A percentile compares a stretch with the other conserved stretches of the same genome.
Conservation (phyloP, 2,888 invertebrate genomes). For the Hololepta plana region DNA sequence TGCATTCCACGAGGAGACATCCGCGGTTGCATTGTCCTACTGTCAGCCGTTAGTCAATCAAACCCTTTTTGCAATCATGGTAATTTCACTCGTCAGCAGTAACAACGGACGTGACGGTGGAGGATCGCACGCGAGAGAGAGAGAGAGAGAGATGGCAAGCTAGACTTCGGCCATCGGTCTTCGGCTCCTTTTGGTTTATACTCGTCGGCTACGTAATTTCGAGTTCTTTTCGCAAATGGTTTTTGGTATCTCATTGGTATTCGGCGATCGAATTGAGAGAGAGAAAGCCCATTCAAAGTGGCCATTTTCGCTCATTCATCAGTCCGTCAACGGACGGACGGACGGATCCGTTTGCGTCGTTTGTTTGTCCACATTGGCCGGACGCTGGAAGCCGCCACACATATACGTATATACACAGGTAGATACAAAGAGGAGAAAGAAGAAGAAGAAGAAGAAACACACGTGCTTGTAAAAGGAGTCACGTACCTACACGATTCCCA, state of each 20-base stretch:
- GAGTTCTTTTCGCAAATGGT: slow-evolving; percentile 8
- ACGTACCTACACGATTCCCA: slow-evolving; percentile 24
- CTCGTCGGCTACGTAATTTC: slow-evolving; percentile 11
- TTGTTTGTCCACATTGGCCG: too few species aligned
- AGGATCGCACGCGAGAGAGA: too few species aligned
- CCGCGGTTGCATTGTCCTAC: slow-evolving; percentile 20
- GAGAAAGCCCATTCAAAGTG: slow-evolving; percentile 17
- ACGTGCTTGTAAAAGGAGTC: slow-evolving; percentile 23
- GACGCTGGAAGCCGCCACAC: too few species aligned
- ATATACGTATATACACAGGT: too few species aligned
- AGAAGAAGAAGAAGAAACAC: slow-evolving; percentile 20
- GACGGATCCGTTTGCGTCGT: too few species aligned
- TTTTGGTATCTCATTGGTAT: slow-evolving; percentile 17
- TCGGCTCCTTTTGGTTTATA: slow-evolving; percentile 13
- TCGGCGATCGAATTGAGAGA: slow-evolving; percentile 14
- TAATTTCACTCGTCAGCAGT: slow-evolving; percentile 16
- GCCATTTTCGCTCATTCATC: slow-evolving; percentile 19
- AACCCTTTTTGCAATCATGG: slow-evolving; percentile 15
- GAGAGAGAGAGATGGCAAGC: too few species aligned
- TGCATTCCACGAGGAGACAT: slow-evolving; percentile 17
- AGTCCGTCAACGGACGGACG: slow-evolving; percentile 12
- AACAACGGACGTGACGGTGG: slow-evolving; percentile 13
- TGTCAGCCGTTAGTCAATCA: slow-evolving; percentile 28
- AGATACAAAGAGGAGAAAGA: too few species aligned
- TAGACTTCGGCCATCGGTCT: slow-evolving; percentile 9